Conservation (phyloP, 2,113 vertebrate species). For the rabbit (Oryctolagus cuniculus) region mOryCun1.1 NC_091433.1:99920001-99920500, state of each 20-base stretch:
- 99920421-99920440: neutral
- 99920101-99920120: neutral
- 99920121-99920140: neutral
- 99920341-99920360: neutral
- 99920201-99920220: neutral
- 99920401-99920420: neutral
- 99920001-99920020: no score
- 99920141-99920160: no score
- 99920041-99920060: neutral
- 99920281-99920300: neutral
- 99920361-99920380: constrained; percentile 14
- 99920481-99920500: neutral
- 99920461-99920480: neutral
- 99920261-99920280: neutral
- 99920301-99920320: neutral
- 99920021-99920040: neutral
- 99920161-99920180: neutral
- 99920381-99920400: neutral
- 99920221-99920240: neutral
- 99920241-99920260: neutral
- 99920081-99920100: neutral
- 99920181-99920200: no score
- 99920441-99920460: neutral
- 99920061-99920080: neutral
- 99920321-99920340: neutral